Percentiles rank a stretch among this genome's conserved stretches.
Evolutionary conservation across 2,797 vertebrate genomes (phyloP).

Genomic region (Sciurus vulgaris): DNA sequence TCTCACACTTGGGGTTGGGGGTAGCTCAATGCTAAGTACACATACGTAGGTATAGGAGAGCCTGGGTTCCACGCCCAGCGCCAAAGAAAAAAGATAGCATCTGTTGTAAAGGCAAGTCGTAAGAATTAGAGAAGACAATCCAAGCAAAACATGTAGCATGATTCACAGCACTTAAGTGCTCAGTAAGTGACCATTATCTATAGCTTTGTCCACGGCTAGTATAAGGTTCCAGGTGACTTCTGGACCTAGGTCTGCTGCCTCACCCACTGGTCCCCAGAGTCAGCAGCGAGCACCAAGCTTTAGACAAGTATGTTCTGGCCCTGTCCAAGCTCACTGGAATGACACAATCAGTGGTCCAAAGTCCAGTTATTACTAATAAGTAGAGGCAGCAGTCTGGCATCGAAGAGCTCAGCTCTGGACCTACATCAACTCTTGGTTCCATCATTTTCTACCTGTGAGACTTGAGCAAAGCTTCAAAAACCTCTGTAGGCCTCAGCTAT

Average conservation of each 20-base stretch:
- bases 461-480: background rate
- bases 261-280: background rate
- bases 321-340: conserved; percentile 18
- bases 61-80: background rate
- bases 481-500: background rate
- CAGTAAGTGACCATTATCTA: background rate
- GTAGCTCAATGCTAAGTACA: background rate
- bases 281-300: background rate
- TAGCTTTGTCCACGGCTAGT: background rate
- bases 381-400: background rate
- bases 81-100: background rate
- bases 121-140: background rate
- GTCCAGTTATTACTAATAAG: conserved; percentile 61
- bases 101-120: background rate
- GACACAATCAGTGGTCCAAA: conserved; percentile 64
- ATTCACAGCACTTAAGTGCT: background rate
- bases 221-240: background rate
- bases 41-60: background rate
- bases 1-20: background rate
- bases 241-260: background rate
- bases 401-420: background rate
- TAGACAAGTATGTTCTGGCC: background rate
- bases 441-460: conserved; percentile 28
- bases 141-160: too few relatives aligned
- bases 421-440: background rate